Base-by-base conservation (phyloP, 2,113 vertebrate genomes). In the Talpa occidentalis region DNA sequence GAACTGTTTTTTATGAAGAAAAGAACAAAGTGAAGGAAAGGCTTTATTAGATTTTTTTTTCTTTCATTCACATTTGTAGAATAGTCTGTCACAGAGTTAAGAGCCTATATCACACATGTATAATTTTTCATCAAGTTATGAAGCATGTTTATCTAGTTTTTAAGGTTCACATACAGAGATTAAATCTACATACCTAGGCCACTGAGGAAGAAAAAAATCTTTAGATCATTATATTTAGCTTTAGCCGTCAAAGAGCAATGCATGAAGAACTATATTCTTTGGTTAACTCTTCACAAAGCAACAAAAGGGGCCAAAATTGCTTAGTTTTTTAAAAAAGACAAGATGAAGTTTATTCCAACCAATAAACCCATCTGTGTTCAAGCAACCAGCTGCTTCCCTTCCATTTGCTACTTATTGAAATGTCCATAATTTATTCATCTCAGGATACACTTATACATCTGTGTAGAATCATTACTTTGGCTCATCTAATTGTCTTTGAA, bases 401-500 rank as follows among this genome's bases (percentile, higher is more conserved):
- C 87, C 85, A 12, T 47, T 87, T 54, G 90, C 81, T 70, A 19
- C 11, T 86, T 92, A 86, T 49, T 91, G 28, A 93, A 93, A 97
- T 94, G 86, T 87, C 56, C 80, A 12, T 87, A 93, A 95, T 90
- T 95, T 79, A 24, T 93, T 37, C 59, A 93, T 81, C 14, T 70
- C 64, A 90, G 37, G 84, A 83, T 96, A 80, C 37, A 94, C 91
- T 97, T 95, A 95, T 47, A 94, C 28, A 94, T 92, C 89, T 96
- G 80, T 96, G 80, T 92, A 91, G 66, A 28, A 72, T 70, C 24
- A n/a, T 96, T 96, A 77, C 86, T 94, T 90, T 77, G 93, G 60
- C 82, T 95, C 92, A 47, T 96, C 78, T 73, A 94, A 78, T 89
- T 92, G 94, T 47, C 9, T 69, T 91, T 84, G 95, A 96, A 97